Evolutionary conservation across 2,113 vertebrate species (phyloP).

Genomic region (Gallinago undulata): DNA sequence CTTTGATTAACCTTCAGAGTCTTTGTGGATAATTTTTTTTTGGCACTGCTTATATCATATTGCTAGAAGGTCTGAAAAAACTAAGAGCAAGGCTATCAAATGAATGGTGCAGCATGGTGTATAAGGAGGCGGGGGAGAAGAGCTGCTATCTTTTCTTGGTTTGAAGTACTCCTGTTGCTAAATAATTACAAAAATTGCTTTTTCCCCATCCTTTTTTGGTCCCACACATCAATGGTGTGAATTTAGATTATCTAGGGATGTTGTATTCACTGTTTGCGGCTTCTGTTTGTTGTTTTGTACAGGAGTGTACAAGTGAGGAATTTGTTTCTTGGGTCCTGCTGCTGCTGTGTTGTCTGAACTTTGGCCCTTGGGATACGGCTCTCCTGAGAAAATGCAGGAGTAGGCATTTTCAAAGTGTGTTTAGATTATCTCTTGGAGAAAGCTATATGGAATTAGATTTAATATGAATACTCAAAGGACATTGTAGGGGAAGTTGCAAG

Average conservation of each 20-base stretch:
- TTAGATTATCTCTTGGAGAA: background rate
- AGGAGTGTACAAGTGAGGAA: background rate
- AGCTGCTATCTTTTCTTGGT: background rate
- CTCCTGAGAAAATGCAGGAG: background rate
- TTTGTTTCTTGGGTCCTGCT: background rate
- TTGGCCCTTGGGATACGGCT: accelerated
- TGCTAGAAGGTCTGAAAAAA: slow-evolving; percentile 6
- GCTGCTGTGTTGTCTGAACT: background rate
- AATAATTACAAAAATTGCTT: background rate
- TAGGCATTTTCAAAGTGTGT: background rate
- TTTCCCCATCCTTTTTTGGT: background rate
- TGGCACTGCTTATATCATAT: background rate
- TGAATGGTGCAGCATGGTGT: background rate
- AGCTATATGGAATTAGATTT: background rate
- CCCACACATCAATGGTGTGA: background rate
- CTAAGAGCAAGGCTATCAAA: background rate
- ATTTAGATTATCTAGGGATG: background rate
- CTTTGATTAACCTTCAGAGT: background rate
- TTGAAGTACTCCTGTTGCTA: background rate
- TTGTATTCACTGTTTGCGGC: background rate
- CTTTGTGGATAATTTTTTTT: background rate
- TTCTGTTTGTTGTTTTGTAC: background rate
- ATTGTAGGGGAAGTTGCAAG: background rate
- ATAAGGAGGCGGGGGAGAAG: background rate
- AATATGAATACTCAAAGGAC: background rate